Evolutionary conservation across 2,888 invertebrate genomes (phyloP), one percentile per base, ranked within the genome.

Genomic region (Eristalis intricaria): DNA sequence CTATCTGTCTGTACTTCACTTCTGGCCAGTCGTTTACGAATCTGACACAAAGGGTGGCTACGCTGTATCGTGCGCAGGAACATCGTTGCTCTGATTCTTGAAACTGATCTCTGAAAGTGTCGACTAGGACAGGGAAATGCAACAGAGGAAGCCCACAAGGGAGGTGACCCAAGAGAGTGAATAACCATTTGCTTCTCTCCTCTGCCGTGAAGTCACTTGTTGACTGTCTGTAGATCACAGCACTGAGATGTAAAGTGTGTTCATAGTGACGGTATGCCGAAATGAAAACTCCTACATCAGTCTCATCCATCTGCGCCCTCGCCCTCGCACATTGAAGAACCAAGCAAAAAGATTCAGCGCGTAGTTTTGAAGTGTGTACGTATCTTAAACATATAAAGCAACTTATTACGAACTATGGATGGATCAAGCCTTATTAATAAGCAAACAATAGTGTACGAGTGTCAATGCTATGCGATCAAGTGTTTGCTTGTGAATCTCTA

Each of bases 321-420:
- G 8, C 19, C 19, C 19, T 19, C 8, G 2, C 8, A 8, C 1
- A 5, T 19, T 19, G n/a, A 10, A 50, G n/a, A 50, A 50, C 50
- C 50, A 50, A 19, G 0, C n/a, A n/a, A 50, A 50, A 8, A 19
- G 3, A 19, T 50, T 50, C 19, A 4, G n/a, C 8, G n/a, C 8
- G 7, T 19, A 2, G n/a, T 50, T 19, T 50, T 50, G 50, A 19
- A 60, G 26, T 60, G 26, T 60, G 26, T 29, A 60, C 60, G 23
- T 15, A 26, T 15, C 13, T 13, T 60, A 19, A 43, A 50, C 7
- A 43, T 22, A 4, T 66, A 32, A n/a, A n/a, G 60, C 38, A 70
- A 70, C 35, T 56, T 70, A 64, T 77, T 77, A 77, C 61, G 22
- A 77, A 77, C 77, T 70, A 70, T 77, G 77, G 77, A 77, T 77